Evolutionary conservation across 2,113 vertebrate species (phyloP).

Genomic region (Limanda limanda): DNA sequence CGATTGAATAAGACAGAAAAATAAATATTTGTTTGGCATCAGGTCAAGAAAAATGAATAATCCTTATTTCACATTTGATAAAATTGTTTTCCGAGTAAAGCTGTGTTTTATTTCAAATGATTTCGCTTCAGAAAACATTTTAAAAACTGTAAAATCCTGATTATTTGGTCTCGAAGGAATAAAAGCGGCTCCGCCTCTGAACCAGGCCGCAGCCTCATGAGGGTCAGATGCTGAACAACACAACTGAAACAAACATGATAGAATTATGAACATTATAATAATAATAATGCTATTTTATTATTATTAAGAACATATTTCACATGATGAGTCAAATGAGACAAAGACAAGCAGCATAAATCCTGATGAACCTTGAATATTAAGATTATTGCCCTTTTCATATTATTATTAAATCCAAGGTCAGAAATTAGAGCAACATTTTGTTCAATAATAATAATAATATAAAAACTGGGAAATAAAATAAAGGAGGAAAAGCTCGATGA

Average conservation of each 20-base stretch:
- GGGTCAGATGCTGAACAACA: no score
- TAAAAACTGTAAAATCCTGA: not conserved
- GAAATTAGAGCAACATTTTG: not conserved
- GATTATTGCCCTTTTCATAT: no score
- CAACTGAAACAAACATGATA: no score
- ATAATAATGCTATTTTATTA: no score
- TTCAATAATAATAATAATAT: not conserved
- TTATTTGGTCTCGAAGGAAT: not conserved
- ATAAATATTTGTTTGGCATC: not conserved
- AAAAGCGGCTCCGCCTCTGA: not conserved
- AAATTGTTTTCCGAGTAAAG: not conserved
- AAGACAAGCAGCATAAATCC: no score
- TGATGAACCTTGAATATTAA: no score
- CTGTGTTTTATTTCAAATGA: not conserved
- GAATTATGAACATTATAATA: no score
- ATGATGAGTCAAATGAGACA: no score
- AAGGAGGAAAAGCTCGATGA: not conserved
- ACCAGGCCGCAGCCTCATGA: conserved; percentile 38
- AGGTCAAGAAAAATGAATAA: not conserved
- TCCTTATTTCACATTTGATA: not conserved
- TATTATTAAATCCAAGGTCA: not conserved
- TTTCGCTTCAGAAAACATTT: not conserved
- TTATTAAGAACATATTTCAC: no score
- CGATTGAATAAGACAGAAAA: not conserved
- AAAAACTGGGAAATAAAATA: not conserved